These are phyloP conservation scores for Microplitis mediator DNA, from an alignment of 1,140 invertebrate species.

Conservation along the genomic window DNA sequence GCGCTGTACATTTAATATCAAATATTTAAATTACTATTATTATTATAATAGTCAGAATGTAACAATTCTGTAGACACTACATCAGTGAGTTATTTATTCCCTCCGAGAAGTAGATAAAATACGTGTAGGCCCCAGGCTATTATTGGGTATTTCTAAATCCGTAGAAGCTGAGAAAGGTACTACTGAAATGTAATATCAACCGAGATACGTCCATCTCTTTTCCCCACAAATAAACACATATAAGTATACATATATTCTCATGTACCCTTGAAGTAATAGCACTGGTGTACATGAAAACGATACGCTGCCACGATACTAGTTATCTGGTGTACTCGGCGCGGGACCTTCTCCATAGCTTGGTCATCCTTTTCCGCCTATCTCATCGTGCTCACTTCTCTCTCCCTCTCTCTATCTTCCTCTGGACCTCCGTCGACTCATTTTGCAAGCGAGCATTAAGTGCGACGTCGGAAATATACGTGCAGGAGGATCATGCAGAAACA, in stretches of 20 bases:
- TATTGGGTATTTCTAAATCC: neutral
- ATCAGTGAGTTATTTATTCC: too few species aligned
- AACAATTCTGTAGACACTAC: too few species aligned
- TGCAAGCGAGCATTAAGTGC: conserved; percentile 47
- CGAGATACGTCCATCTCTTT: neutral
- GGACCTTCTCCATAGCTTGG: conserved; percentile 13
- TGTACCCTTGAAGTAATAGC: neutral
- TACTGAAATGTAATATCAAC: conserved; percentile 24
- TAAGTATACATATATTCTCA: neutral
- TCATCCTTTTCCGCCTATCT: conserved; percentile 30
- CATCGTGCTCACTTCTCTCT: conserved; percentile 1
- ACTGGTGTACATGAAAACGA: conserved; percentile 25
- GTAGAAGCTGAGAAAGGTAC: neutral
- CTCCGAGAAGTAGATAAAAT: too few species aligned
- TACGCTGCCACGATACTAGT: conserved; percentile 29
- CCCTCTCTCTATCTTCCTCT: conserved; percentile 9
- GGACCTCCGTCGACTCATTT: conserved; percentile 32
- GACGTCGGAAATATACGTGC: conserved; percentile 41
- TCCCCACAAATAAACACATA: neutral
- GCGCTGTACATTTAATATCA: too few species aligned
- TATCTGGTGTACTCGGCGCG: conserved; percentile 23
- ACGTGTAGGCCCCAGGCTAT: too few species aligned
- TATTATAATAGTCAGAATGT: too few species aligned
- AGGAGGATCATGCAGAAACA: conserved; percentile 40
- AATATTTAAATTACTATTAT: too few species aligned